Conservation (phyloP, 2,113 vertebrate species). For the Andinoacara biseriatus region DNA sequence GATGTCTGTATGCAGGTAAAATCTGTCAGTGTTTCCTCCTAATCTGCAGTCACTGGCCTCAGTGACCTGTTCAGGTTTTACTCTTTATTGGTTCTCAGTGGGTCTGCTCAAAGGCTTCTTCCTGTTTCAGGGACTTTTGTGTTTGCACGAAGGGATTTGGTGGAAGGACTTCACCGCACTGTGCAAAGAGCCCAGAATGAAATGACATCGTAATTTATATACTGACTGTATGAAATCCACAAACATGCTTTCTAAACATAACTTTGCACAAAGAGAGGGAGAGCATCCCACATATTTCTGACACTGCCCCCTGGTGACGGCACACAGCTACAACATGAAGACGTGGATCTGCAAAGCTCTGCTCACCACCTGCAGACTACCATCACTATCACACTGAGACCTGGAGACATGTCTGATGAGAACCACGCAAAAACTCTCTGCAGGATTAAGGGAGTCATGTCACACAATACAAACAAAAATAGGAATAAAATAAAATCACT, state of each 20-base stretch:
- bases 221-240: neutral
- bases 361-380: neutral
- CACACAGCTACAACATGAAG: neutral
- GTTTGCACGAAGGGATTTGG: neutral
- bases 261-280: no score
- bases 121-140: no score
- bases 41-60: no score
- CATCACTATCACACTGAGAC: neutral
- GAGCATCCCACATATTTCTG: neutral
- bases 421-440: neutral
- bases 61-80: neutral
- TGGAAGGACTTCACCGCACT: neutral
- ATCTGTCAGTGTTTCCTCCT: no score
- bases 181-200: neutral
- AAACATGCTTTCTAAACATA: neutral
- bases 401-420: neutral
- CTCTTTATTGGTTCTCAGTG: neutral
- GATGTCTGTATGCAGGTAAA: no score
- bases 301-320: neutral
- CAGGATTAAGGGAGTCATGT: neutral
- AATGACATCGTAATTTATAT: neutral
- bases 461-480: neutral
- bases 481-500: neutral
- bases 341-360: neutral
- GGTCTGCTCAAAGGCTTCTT: neutral